These are phyloP conservation scores for Heliconius hortense DNA, from an alignment of 2,888 invertebrate species.

Conservation along the genomic window DNA sequence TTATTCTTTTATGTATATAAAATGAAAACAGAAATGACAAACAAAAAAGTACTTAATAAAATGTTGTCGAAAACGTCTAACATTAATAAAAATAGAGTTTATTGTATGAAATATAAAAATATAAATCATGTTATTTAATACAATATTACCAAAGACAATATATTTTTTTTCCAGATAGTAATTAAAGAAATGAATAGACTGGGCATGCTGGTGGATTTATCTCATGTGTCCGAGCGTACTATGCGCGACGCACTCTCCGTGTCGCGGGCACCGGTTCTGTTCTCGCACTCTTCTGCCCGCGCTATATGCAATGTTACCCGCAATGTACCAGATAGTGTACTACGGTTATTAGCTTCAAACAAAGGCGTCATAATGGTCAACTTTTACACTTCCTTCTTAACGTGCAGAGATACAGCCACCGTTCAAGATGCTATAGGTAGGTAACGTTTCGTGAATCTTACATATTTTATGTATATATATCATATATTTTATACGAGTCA, in stretches of 20 bases:
- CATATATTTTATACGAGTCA: not conserved
- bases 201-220: slow-evolving; percentile 93
- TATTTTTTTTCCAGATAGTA: slow-evolving; percentile 80
- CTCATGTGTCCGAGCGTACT: slow-evolving; percentile 90
- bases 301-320: slow-evolving; percentile 90
- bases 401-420: slow-evolving; percentile 87
- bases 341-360: slow-evolving; percentile 87
- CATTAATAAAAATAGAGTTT: not conserved
- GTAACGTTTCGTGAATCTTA: not conserved
- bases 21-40: slow-evolving; percentile 1
- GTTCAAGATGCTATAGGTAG: slow-evolving; percentile 90
- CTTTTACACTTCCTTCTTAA: slow-evolving; percentile 90
- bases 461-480: not conserved
- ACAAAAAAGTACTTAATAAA: not conserved
- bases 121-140: not conserved
- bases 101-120: no score
- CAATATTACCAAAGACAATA: not conserved
- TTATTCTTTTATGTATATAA: slow-evolving; percentile 9
- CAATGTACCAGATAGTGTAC: slow-evolving; percentile 90
- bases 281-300: slow-evolving; percentile 92
- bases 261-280: slow-evolving; percentile 91
- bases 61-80: not conserved
- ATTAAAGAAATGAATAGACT: slow-evolving; percentile 94
- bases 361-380: slow-evolving; percentile 94
- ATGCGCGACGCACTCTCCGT: slow-evolving; percentile 90